A percentile compares a stretch with the other conserved stretches of the same genome.
These are phyloP conservation scores for Malaclemys terrapin DNA, from an alignment of 2,113 vertebrate species.

Conservation along the genomic window DNA sequence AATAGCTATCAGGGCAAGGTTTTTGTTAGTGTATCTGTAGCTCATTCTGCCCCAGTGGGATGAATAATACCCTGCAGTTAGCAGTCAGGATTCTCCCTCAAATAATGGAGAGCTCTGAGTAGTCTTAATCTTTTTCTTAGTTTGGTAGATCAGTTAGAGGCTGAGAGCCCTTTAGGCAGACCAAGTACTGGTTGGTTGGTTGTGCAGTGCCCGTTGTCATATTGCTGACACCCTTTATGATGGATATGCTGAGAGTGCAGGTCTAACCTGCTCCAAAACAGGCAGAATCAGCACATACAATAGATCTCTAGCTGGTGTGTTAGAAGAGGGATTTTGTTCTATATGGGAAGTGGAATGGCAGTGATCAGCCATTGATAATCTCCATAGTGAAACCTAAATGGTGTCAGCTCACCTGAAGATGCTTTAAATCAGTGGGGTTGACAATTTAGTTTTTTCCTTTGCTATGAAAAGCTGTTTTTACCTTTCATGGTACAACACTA, in stretches of 20 bases:
- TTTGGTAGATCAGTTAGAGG: background rate
- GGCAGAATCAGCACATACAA: background rate
- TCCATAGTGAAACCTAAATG: background rate
- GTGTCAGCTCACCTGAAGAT: background rate
- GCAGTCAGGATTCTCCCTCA: background rate
- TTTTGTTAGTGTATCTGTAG: background rate
- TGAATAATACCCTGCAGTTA: background rate
- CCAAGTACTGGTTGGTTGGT: background rate
- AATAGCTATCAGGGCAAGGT: background rate
- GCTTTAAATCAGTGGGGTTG: background rate
- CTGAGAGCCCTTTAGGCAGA: background rate
- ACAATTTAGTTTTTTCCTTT: background rate
- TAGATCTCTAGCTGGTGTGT: background rate
- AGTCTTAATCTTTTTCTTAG: background rate
- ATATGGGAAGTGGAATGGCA: background rate
- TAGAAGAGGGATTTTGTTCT: background rate
- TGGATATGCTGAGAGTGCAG: background rate
- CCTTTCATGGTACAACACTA: background rate
- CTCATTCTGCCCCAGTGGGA: background rate
- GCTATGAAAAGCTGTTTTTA: background rate
- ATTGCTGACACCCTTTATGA: background rate
- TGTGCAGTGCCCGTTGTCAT: background rate
- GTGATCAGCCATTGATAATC: background rate
- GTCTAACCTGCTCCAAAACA: background rate
- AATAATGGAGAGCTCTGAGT: background rate